Conservation (phyloP, 2,888 invertebrate species). For the Stegana nigrithorax region DNA sequence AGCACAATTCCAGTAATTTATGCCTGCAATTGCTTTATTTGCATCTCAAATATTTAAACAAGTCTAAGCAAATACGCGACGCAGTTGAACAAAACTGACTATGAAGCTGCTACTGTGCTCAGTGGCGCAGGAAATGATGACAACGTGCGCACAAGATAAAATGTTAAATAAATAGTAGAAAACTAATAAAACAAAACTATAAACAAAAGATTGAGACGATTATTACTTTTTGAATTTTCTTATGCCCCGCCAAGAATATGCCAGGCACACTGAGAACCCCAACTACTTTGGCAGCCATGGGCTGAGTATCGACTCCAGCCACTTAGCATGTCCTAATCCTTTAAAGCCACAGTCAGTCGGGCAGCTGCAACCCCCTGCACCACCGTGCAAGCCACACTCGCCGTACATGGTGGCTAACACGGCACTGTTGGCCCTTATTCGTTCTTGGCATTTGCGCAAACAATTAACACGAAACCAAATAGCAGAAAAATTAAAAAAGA, state of each 20-base stretch:
- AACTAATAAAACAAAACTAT: slow-evolving; percentile 38
- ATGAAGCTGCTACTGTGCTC: slow-evolving; percentile 8
- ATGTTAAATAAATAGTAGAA: slow-evolving; percentile 2
- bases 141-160: slow-evolving; percentile 32
- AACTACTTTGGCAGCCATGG: neutral
- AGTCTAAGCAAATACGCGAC: slow-evolving; percentile 51
- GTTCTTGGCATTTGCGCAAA: slow-evolving; percentile 1
- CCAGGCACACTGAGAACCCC: neutral
- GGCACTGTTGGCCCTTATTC: too few relatives aligned
- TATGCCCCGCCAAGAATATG: neutral
- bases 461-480: slow-evolving; percentile 4
- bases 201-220: slow-evolving; percentile 19
- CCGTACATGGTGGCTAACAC: too few relatives aligned
- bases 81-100: slow-evolving; percentile 35
- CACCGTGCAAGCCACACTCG: too few relatives aligned
- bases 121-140: slow-evolving; percentile 39
- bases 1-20: too few relatives aligned
- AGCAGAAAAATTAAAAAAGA: neutral
- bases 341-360: too few relatives aligned
- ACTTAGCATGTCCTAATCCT: too few relatives aligned
- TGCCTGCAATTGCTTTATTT: slow-evolving; percentile 48
- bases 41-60: slow-evolving; percentile 49
- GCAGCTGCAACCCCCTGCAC: too few relatives aligned
- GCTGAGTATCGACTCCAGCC: too few relatives aligned
- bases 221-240: too few relatives aligned